A percentile compares a stretch with the other conserved stretches of the same genome.
Conservation (phyloP, 1,140 invertebrate species). For the Hirudo medicinalis region DNA sequence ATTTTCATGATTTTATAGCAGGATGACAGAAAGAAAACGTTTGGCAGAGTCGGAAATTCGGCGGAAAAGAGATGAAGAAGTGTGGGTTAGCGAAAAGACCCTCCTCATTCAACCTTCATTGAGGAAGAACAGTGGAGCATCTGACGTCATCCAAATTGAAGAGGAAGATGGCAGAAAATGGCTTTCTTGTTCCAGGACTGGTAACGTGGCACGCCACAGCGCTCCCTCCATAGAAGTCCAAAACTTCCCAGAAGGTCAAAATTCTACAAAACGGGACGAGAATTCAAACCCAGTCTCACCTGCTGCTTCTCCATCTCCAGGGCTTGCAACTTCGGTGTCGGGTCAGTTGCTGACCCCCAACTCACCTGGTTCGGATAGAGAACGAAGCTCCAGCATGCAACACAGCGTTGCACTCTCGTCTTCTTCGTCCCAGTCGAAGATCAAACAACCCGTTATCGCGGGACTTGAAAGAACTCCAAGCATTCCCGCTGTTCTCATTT, state of each 20-base stretch:
- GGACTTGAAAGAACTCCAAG: constrained; percentile 9
- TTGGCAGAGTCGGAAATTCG: too few species aligned
- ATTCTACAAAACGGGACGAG: neutral
- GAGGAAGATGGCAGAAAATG: too few species aligned
- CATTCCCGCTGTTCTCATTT: constrained; percentile 16
- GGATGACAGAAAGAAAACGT: too few species aligned
- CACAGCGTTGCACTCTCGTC: neutral
- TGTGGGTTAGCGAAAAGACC: too few species aligned
- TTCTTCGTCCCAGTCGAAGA: neutral
- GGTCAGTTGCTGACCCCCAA: neutral
- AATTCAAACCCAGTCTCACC: neutral
- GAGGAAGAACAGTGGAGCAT: too few species aligned
- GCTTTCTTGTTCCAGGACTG: too few species aligned
- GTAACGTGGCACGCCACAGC: neutral
- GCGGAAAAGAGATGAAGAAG: too few species aligned
- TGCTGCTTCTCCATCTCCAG: neutral
- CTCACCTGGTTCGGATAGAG: neutral
- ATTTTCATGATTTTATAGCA: too few species aligned
- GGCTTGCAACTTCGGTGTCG: neutral
- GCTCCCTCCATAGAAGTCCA: constrained; percentile 1
- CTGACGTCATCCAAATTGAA: too few species aligned
- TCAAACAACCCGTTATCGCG: neutral
- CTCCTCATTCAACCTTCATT: too few species aligned
- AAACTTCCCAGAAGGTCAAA: neutral
- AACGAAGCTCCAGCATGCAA: constrained; percentile 6